A percentile compares a stretch with the other conserved stretches of the same genome.
Evolutionary conservation across 2,113 vertebrate genomes (phyloP).

Genomic region (Fukomys damarensis): DNA sequence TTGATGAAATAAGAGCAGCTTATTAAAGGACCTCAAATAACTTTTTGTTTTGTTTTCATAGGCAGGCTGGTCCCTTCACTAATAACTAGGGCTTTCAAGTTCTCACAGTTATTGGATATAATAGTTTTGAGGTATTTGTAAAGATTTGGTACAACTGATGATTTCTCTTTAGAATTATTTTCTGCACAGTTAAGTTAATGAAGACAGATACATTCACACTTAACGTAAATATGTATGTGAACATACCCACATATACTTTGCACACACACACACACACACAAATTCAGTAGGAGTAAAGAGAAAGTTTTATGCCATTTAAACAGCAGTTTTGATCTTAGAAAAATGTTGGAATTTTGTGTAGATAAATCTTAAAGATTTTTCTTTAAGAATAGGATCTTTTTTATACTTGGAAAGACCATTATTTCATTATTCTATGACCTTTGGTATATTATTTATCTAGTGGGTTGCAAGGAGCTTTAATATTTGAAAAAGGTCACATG

Average conservation of each 20-base stretch:
- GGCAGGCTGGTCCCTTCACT: background rate
- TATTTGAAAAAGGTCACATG: conserved; percentile 75
- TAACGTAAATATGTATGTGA: background rate
- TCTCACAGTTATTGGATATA: conserved; percentile 8
- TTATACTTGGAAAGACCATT: conserved; percentile 54
- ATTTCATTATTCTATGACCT: conserved; percentile 65
- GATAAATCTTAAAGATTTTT: conserved; percentile 30
- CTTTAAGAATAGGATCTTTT: background rate
- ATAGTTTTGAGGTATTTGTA: conserved; percentile 43
- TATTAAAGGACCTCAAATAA: background rate
- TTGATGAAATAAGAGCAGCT: background rate
- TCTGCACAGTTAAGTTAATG: conserved; percentile 36
- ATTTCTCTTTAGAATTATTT: conserved; percentile 40
- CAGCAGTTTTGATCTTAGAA: conserved; percentile 34
- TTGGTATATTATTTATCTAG: conserved; percentile 74
- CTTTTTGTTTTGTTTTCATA: conserved; percentile 3
- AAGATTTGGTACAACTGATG: conserved; percentile 10
- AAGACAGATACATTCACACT: conserved; percentile 23
- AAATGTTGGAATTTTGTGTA: conserved; percentile 39
- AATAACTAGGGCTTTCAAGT: background rate
- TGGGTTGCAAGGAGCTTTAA: conserved; percentile 57
- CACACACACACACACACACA: background rate
- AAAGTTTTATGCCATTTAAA: conserved; percentile 43
- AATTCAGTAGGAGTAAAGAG: background rate
- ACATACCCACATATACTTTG: background rate